Evolutionary conservation across 2,888 invertebrate genomes (phyloP), one percentile per base, ranked within the genome.

Genomic region (Elysia crispata): DNA sequence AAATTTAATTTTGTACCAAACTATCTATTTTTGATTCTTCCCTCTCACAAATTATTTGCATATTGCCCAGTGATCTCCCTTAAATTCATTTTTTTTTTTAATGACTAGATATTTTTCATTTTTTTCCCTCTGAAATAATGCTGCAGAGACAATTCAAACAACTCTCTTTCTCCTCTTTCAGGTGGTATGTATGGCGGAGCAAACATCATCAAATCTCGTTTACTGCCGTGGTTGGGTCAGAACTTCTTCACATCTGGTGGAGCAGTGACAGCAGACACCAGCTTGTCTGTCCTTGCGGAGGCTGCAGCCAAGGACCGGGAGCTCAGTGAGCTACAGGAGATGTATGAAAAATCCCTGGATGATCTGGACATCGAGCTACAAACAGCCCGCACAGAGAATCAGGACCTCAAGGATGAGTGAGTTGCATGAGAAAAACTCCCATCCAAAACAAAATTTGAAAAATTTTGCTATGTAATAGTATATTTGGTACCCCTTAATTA

Each of bases 141-240:
- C 41, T 41, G 41, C 41, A 41, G 41, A 3, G 11, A 41, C 41
- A 41, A 11, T 6, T 41, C 41, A 41, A 41, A 28, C 70, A 31
- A 11, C n/a, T 20, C 1, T 15, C 5, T 20, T 67, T 6, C n/a
- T 67, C 20, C 31, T 18, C 66, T 79, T 80, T 41, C 77, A 91
- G 91, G 91, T 83, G 91, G 91, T 31, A 79, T 89, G 82, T 91
- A 90, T 85, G 91, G 90, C 31, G 91, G 91, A 13, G 88, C 90
- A 20, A 88, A 86, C 77, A 87, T 89, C 80, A 90, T 91, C 84
- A 91, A 91, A 83, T 89, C 88, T 11, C 86, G 91, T 1, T 87
- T 91, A 54, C 84, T 91, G 77, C 91, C 91, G 41, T 90, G 89
- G 89, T 86, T 92, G 74, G 90, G 91, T 0, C 87, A 87, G 80